Conservation (phyloP, 1,140 invertebrate species). For the fruit fly (Drosophila melanogaster) region Release_6_plus_ISO1_MT NT_033777.3:9935501-9936000, state of each 20-base stretch:
- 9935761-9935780: slow-evolving; percentile 14
- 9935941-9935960: slow-evolving; percentile 7
- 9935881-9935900: slow-evolving; percentile 70
- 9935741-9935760: not conserved
- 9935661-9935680: slow-evolving; percentile 45
- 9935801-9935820: slow-evolving; percentile 7
- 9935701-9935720: too few species aligned
- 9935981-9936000: not conserved
- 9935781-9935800: not conserved
- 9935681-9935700: slow-evolving; percentile 43
- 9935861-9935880: slow-evolving; percentile 47
- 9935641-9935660: slow-evolving; percentile 70
- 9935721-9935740: slow-evolving; percentile 12
- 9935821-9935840: slow-evolving; percentile 54
- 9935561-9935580: slow-evolving; percentile 53
- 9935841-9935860: slow-evolving; percentile 60
- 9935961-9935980: slow-evolving; percentile 21
- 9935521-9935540: not conserved
- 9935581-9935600: slow-evolving; percentile 44
- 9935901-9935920: slow-evolving; percentile 71
- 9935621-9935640: slow-evolving; percentile 43
- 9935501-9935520: not conserved
- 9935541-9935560: slow-evolving; percentile 46
- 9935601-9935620: slow-evolving; percentile 7
- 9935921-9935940: slow-evolving; percentile 21